These are phyloP conservation scores for Vandiemenella viatica DNA, from an alignment of 2,888 invertebrate genomes.

Conservation along the genomic window DNA sequence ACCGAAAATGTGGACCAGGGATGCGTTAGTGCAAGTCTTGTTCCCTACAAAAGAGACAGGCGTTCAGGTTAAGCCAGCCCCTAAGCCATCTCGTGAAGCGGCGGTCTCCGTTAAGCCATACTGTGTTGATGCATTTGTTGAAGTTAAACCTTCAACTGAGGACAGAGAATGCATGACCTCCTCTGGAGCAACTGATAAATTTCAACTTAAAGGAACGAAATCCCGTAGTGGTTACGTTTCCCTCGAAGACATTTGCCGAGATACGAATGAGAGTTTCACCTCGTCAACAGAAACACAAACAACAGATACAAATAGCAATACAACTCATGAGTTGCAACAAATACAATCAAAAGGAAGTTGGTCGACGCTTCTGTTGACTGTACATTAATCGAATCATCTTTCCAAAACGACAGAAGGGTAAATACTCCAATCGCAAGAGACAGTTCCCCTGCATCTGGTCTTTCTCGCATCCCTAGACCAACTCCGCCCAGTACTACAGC, in stretches of 20 bases:
- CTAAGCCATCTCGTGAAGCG: no score
- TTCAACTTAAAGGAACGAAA: no score
- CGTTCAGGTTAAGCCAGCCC: no score
- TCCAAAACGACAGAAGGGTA: background rate
- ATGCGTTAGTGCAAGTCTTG: slow-evolving; percentile 17
- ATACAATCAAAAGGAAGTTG: slow-evolving; percentile 28
- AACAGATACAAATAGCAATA: no score
- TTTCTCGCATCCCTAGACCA: slow-evolving; percentile 22
- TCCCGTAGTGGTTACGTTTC: no score
- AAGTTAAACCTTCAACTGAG: slow-evolving; percentile 27
- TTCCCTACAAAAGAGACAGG: slow-evolving; percentile 7
- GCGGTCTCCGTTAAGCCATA: slow-evolving; percentile 9
- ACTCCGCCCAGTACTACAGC: background rate
- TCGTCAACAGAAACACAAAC: no score
- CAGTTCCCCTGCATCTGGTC: slow-evolving; percentile 7
- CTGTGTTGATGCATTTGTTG: slow-evolving; percentile 12
- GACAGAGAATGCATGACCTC: slow-evolving; percentile 36
- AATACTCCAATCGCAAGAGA: no score
- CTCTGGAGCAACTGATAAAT: no score
- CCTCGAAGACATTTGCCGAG: no score
- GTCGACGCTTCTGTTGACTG: slow-evolving; percentile 35
- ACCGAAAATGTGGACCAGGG: slow-evolving; percentile 5
- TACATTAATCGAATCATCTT: background rate
- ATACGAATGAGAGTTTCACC: no score
- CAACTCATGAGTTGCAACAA: slow-evolving; percentile 15